A percentile compares a stretch with the other conserved stretches of the same genome.
Conservation (phyloP, 2,888 invertebrate genomes). For the Imbricaverruca yamaguchii region DNA sequence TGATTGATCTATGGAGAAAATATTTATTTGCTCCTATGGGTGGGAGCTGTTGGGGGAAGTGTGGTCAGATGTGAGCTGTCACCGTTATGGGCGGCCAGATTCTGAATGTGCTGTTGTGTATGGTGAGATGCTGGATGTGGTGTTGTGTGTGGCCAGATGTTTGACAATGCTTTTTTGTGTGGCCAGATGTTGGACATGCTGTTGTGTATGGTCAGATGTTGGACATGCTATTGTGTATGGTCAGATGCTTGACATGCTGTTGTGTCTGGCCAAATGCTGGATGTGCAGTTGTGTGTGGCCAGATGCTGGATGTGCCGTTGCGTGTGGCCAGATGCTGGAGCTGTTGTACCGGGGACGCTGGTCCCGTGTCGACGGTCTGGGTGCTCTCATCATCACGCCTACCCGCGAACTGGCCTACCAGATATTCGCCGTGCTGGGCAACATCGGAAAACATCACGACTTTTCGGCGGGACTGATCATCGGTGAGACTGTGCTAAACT, state of each 20-base stretch:
- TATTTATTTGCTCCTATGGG: too few species aligned
- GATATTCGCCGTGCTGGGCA: constrained; percentile 83
- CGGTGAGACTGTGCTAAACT: constrained; percentile 40
- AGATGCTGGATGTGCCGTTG: constrained; percentile 21
- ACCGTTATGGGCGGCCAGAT: not conserved
- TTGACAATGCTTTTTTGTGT: not conserved
- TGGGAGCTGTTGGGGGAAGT: too few species aligned
- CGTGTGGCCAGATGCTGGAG: constrained; percentile 55
- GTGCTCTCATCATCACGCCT: constrained; percentile 91
- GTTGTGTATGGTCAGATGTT: not conserved
- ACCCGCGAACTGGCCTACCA: constrained; percentile 95
- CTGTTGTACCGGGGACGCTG: constrained; percentile 74
- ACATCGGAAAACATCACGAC: constrained; percentile 79
- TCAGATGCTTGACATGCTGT: too few species aligned
- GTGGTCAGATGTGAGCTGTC: too few species aligned
- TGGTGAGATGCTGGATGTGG: too few species aligned
- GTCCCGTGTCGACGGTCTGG: constrained; percentile 81
- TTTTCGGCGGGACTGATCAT: constrained; percentile 94
- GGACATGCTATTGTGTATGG: too few species aligned
- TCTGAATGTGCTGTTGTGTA: too few species aligned
- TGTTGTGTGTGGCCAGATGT: too few species aligned
- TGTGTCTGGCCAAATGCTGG: not conserved
- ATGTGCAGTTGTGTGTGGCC: not conserved
- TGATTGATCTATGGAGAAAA: too few species aligned
- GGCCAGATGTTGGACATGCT: constrained; percentile 16